Conservation (phyloP, 2,888 invertebrate genomes). For the Crocallis elinguaria region DNA sequence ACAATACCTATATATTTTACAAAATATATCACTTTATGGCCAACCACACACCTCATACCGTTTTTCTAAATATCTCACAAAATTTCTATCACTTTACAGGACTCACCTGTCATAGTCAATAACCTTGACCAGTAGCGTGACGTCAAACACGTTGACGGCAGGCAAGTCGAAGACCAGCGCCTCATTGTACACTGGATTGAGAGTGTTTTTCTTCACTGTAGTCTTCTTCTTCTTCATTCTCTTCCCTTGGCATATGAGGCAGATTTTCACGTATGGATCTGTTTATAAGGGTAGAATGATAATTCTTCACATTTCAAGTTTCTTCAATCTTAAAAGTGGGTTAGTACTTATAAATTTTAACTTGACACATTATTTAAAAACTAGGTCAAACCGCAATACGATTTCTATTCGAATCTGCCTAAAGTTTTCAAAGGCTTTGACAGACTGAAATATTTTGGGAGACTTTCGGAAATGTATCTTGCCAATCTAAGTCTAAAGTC, state of each 20-base stretch:
- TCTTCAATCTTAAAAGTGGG: too few relatives aligned
- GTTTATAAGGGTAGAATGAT: constrained; percentile 18
- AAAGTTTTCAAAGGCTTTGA: too few relatives aligned
- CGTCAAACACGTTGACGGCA: constrained; percentile 91
- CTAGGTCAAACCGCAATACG: too few relatives aligned
- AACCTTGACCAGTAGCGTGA: constrained; percentile 92
- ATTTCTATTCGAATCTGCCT: too few relatives aligned
- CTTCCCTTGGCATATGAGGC: constrained; percentile 93
- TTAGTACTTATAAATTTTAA: too few relatives aligned
- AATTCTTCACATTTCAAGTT: too few relatives aligned
- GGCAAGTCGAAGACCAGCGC: constrained; percentile 97
- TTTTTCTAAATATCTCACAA: too few relatives aligned
- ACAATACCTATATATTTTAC: too few relatives aligned
- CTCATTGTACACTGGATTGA: constrained; percentile 96
- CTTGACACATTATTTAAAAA: too few relatives aligned
- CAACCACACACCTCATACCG: neutral
- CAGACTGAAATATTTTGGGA: too few relatives aligned
- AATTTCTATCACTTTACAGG: neutral
- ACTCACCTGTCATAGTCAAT: constrained; percentile 95
- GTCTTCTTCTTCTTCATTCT: constrained; percentile 97
- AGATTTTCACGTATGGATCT: constrained; percentile 98
- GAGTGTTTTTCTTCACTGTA: constrained; percentile 93
- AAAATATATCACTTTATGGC: neutral
- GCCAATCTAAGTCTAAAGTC: too few relatives aligned
- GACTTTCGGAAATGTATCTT: too few relatives aligned